Conservation (phyloP, 2,888 invertebrate genomes). For the Imbricaverruca yamaguchii region DNA sequence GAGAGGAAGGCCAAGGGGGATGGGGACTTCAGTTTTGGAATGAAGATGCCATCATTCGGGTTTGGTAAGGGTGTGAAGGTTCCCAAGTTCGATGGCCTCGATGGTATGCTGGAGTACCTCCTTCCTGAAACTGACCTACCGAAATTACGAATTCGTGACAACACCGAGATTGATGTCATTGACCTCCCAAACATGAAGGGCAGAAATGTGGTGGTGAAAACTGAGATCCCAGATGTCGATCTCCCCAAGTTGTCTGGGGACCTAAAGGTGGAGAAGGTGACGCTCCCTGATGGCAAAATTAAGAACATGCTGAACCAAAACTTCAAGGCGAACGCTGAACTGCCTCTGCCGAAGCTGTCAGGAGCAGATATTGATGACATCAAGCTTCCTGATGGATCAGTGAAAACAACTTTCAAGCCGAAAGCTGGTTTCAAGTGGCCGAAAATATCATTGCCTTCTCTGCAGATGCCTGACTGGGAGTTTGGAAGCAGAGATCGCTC, state of each 20-base stretch:
- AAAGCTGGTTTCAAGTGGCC: not conserved
- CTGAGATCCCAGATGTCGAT: not conserved
- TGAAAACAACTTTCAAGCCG: not conserved
- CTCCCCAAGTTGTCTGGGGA: not conserved
- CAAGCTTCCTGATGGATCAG: not conserved
- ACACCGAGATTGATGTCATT: slow-evolving; percentile 16
- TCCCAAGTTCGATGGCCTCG: slow-evolving; percentile 7
- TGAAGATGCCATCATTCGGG: slow-evolving; percentile 4
- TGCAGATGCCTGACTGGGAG: not conserved
- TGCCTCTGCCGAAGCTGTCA: not conserved
- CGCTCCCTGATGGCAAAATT: not conserved
- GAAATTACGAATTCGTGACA: not conserved
- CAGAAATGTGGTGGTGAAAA: not conserved
- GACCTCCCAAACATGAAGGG: not conserved
- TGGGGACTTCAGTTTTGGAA: not conserved
- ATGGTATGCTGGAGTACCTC: not conserved
- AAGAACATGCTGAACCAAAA: not conserved
- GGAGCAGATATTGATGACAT: not conserved
- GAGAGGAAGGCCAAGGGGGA: not conserved
- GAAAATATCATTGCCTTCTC: not conserved
- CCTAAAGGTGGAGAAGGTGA: not conserved
- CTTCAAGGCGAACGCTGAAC: not conserved
- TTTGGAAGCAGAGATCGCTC: not conserved
- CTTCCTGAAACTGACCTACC: not conserved
- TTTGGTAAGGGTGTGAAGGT: not conserved